Evolutionary conservation across 2,888 invertebrate species (phyloP), one percentile per base, ranked within the genome.

Genomic region (Andrena chrysosceles): DNA sequence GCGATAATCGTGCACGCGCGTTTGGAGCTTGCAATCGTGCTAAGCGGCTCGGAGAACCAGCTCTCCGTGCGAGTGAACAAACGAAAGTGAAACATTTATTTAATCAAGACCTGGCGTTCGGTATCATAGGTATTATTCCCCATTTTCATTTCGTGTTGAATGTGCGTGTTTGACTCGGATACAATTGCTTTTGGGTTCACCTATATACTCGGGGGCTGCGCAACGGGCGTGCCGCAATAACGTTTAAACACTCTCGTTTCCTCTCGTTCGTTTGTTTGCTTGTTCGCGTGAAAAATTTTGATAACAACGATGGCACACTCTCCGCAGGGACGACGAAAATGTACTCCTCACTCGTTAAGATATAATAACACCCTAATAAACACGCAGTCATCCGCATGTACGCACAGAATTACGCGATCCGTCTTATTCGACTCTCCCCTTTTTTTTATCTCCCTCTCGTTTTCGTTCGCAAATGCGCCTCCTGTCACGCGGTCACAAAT

Each of bases 101-200:
- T 10, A 81, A 89, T 74, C 83, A 85, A 84, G 86, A 83, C 77
- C 80, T 59, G 82, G 60, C 64, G 29, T 56, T 77, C 66, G 71
- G 67, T 82, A 82, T 77, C 60, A 63, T 78, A 76, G 72, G 68
- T 85, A 83, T 82, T 69, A 74, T 72, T 26, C 62, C 67, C 60
- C 63, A 49, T 35, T 49, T 62, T 75, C 49, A 78, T 63, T 80
- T 80, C 75, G 83, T 85, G 85, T 86, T 72, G 87, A 90, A 91
- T 92, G 92, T 92, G 92, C 92, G 92, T 92, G 92, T 92, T 92
- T 92, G 84, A 85, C 87, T 84, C 84, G 86, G 85, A 85, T 87
- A 86, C 77, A 84, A 89, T 87, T 88, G 82, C 85, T 86, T 84
- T 89, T 76, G 74, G 77, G 74, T 81, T 83, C 78, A 75, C 74